phyloP scores from a whole-genome alignment of 2,888 invertebrate species.

The Parnassius glacialis region DNA sequence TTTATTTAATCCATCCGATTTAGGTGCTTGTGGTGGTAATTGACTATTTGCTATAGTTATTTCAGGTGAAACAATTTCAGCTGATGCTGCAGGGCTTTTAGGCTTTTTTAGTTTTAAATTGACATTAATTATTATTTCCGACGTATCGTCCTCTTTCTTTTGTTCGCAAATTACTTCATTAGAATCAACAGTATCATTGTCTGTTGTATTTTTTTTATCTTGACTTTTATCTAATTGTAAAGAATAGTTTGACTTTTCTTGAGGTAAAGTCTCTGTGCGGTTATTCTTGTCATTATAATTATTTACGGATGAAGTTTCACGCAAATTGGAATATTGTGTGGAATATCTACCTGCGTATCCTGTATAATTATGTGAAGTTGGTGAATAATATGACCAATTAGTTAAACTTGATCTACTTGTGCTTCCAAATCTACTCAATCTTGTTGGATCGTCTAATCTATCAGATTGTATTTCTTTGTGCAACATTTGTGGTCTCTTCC shows the following conservation, averaged over 20 bases:
- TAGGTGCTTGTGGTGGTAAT: constrained; percentile 75
- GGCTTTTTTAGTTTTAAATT: constrained; percentile 70
- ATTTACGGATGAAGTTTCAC: constrained; percentile 47
- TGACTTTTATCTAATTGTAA: constrained; percentile 42
- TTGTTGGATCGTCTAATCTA: constrained; percentile 84
- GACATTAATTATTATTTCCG: constrained; percentile 69
- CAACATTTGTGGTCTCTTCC: constrained; percentile 78
- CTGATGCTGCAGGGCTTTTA: constrained; percentile 49
- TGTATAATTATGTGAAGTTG: constrained; percentile 61
- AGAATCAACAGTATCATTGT: constrained; percentile 34
- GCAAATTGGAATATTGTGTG: constrained; percentile 64
- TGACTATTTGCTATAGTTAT: constrained; percentile 68
- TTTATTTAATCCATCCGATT: constrained; percentile 58
- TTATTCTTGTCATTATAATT: constrained; percentile 60
- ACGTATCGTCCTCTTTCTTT: constrained; percentile 65
- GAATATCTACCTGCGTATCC: constrained; percentile 75
- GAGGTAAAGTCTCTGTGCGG: constrained; percentile 56
- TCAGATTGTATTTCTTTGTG: constrained; percentile 89
- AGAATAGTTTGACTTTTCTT: constrained; percentile 45
- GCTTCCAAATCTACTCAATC: constrained; percentile 82
- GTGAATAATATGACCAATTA: constrained; percentile 84
- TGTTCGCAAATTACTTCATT: constrained; percentile 54
- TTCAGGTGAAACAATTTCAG: constrained; percentile 66
- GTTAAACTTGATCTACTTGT: constrained; percentile 81
- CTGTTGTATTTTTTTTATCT: constrained; percentile 44